These are phyloP conservation scores for Rhincodon typus DNA, from an alignment of 2,797 vertebrate species.

Conservation along the genomic window DNA sequence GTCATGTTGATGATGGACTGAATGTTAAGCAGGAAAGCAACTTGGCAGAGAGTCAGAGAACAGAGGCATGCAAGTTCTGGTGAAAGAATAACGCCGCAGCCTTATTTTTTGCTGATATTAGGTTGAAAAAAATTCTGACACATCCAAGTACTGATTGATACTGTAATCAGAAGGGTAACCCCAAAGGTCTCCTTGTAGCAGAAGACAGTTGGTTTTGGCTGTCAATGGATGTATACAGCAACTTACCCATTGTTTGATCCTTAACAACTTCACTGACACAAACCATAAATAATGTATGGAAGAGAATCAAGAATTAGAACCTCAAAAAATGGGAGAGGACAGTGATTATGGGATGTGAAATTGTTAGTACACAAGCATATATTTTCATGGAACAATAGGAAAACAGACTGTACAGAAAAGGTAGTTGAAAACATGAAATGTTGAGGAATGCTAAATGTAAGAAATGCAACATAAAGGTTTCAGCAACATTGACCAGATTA, in stretches of 20 bases:
- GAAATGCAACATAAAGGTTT: not conserved
- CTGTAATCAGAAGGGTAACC: not conserved
- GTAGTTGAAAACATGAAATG: not conserved
- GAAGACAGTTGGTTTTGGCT: not conserved
- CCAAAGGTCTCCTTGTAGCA: not conserved
- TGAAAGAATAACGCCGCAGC: not conserved
- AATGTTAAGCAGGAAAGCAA: not conserved
- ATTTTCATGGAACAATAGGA: not conserved
- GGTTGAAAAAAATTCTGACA: not conserved
- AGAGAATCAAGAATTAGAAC: not conserved
- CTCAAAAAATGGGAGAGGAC: not conserved
- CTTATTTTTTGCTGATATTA: not conserved
- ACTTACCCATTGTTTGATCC: not conserved
- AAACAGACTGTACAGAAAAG: not conserved
- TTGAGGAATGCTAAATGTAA: not conserved
- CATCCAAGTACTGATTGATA: not conserved
- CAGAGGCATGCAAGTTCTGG: not conserved
- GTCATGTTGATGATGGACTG: not conserved
- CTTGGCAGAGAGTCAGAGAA: not conserved
- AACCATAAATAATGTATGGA: not conserved
- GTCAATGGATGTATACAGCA: not conserved
- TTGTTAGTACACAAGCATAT: not conserved
- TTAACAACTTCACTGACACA: not conserved
- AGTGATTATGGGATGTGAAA: not conserved
- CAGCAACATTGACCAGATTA: not conserved